A percentile compares a stretch with the other conserved stretches of the same genome.
Conservation (phyloP, 2,797 vertebrate genomes). For the Numenius phaeopus region DNA sequence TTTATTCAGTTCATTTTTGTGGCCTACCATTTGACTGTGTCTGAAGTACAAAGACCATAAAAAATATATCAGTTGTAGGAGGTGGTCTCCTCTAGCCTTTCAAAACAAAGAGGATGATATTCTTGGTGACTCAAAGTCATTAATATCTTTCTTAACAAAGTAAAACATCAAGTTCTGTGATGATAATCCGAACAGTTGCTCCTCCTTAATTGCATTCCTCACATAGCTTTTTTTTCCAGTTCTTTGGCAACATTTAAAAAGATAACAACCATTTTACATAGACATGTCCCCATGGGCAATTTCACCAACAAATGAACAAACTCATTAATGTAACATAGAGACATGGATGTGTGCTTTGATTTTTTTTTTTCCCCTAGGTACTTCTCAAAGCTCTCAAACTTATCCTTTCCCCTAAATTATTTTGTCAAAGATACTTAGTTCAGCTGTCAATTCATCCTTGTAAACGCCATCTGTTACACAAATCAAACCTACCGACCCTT, state of each 20-base stretch:
- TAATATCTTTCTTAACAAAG: neutral
- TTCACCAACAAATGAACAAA: neutral
- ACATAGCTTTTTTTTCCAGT: neutral
- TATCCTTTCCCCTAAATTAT: neutral
- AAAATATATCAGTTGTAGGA: neutral
- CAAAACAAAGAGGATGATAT: neutral
- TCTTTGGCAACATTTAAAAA: neutral
- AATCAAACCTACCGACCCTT: neutral
- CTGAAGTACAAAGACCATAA: neutral
- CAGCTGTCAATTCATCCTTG: neutral
- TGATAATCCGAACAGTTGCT: neutral
- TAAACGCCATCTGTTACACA: neutral
- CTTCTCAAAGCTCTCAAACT: neutral
- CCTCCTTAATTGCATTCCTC: neutral
- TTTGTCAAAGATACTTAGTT: neutral
- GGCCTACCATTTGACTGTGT: neutral
- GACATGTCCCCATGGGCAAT: neutral
- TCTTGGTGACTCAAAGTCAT: neutral
- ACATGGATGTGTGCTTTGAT: neutral
- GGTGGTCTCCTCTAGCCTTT: neutral
- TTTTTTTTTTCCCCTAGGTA: neutral
- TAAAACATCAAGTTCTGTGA: neutral
- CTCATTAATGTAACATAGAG: neutral
- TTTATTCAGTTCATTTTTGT: neutral
- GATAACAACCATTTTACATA: neutral